Evolutionary conservation across 2,113 vertebrate species (phyloP).

Genomic region (Bagarius yarrelli): DNA sequence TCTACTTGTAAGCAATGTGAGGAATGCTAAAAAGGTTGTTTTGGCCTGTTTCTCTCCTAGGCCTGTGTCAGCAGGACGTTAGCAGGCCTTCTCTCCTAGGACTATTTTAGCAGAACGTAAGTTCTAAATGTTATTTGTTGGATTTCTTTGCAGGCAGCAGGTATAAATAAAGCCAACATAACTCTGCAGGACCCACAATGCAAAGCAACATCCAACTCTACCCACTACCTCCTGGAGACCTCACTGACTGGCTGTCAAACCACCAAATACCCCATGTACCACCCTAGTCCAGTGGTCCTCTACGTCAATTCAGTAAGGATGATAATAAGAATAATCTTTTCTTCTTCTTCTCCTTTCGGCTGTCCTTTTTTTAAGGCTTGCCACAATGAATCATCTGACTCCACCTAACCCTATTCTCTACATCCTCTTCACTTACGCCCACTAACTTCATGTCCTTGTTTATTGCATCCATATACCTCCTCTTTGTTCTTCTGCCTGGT

Average conservation of each 20-base stretch:
- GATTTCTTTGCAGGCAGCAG: slow-evolving; percentile 70
- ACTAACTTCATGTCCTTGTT: no score
- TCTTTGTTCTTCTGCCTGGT: no score
- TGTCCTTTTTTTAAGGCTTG: no score
- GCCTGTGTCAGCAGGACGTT: not conserved
- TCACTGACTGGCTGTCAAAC: slow-evolving; percentile 80
- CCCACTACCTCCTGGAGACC: slow-evolving; percentile 91
- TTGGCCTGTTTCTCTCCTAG: not conserved
- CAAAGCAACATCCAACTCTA: slow-evolving; percentile 84
- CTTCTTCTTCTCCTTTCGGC: no score
- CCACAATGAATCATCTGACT: no score
- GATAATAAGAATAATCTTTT: not conserved
- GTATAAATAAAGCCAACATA: slow-evolving; percentile 77
- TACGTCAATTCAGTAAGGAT: slow-evolving; percentile 89
- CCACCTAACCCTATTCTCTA: no score
- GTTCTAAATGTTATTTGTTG: slow-evolving; percentile 15
- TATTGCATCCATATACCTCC: no score
- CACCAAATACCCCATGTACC: slow-evolving; percentile 52
- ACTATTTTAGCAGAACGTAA: not conserved
- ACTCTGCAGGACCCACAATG: slow-evolving; percentile 85
- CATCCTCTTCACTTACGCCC: no score
- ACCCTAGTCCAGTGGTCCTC: slow-evolving; percentile 63
- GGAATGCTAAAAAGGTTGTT: slow-evolving; percentile 3
- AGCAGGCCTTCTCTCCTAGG: no score
- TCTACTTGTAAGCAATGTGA: not conserved